A percentile compares a stretch with the other conserved stretches of the same genome.
Evolutionary conservation across 2,888 invertebrate genomes (phyloP).

Genomic region (Drosophila neoperkinsi): DNA sequence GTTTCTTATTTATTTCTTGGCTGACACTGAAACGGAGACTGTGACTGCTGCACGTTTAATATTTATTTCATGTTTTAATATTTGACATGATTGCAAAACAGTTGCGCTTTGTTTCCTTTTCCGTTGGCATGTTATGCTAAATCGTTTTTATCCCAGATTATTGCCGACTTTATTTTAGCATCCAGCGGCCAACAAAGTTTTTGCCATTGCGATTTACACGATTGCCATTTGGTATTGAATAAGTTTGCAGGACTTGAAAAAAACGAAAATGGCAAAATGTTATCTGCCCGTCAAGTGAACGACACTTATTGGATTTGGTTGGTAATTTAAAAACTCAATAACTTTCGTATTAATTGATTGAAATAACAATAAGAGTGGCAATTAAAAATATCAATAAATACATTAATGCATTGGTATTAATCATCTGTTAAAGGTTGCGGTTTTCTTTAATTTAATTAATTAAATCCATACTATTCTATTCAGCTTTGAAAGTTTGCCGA

Average conservation of each 20-base stretch:
- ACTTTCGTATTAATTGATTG: constrained; percentile 5
- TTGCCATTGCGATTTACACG: constrained; percentile 35
- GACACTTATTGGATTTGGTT: constrained; percentile 45
- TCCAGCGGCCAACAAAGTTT: constrained; percentile 35
- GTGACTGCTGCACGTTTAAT: constrained; percentile 66
- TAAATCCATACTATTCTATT: not conserved
- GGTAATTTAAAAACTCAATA: constrained; percentile 7
- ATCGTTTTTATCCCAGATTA: constrained; percentile 39
- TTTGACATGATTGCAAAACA: constrained; percentile 77
- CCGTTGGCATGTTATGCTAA: not conserved
- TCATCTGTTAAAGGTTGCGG: not conserved
- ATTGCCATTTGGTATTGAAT: constrained; percentile 67
- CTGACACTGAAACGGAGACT: constrained; percentile 9
- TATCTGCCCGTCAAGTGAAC: constrained; percentile 35
- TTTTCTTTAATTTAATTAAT: not conserved
- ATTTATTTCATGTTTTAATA: constrained; percentile 82
- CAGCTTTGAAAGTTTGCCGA: not conserved
- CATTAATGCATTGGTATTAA: not conserved
- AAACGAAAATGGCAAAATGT: constrained; percentile 2
- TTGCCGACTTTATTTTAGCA: constrained; percentile 32
- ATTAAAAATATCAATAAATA: not conserved
- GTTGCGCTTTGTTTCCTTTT: constrained; percentile 47
- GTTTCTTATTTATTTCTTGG: constrained; percentile 46
- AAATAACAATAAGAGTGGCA: constrained; percentile 6
- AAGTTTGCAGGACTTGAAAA: constrained; percentile 48